Conservation (phyloP, 2,888 invertebrate species). For the Polyploca ridens region DNA sequence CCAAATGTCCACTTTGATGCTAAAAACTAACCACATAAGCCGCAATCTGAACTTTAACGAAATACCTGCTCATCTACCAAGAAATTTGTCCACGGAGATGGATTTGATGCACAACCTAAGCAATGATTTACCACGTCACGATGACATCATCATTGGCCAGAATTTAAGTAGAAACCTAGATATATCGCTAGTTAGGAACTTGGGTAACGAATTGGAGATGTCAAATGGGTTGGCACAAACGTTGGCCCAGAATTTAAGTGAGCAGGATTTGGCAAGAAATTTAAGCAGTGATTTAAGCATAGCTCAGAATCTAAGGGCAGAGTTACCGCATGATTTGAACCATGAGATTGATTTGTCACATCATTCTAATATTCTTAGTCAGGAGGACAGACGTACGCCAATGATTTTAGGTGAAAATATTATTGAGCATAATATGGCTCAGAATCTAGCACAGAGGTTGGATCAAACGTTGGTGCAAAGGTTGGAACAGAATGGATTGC, state of each 20-base stretch:
- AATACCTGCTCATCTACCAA: slow-evolving; percentile 64
- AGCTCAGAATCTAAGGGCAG: slow-evolving; percentile 46
- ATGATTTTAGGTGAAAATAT: slow-evolving; percentile 28
- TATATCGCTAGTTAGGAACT: slow-evolving; percentile 32
- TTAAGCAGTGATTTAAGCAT: slow-evolving; percentile 43
- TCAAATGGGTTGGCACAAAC: slow-evolving; percentile 55
- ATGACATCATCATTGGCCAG: slow-evolving; percentile 26
- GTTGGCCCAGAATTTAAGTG: slow-evolving; percentile 57
- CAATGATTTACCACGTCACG: slow-evolving; percentile 46
- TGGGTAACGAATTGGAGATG: slow-evolving; percentile 49
- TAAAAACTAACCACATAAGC: slow-evolving; percentile 68
- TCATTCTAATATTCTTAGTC: slow-evolving; percentile 55
- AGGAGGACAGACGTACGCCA: slow-evolving; percentile 45
- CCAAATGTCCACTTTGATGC: slow-evolving; percentile 75
- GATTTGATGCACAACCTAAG: slow-evolving; percentile 59
- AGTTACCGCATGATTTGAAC: slow-evolving; percentile 54
- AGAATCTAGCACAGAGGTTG: slow-evolving; percentile 24
- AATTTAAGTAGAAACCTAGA: slow-evolving; percentile 42
- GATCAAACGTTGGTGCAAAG: slow-evolving; percentile 39
- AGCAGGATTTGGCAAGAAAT: slow-evolving; percentile 51
- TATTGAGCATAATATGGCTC: slow-evolving; percentile 23
- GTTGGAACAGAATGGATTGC: slow-evolving; percentile 29
- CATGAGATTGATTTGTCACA: slow-evolving; percentile 63
- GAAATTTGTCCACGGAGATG: slow-evolving; percentile 54
- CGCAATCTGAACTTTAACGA: slow-evolving; percentile 67